Evolutionary conservation across 2,797 vertebrate genomes (phyloP).

Genomic region (Zalophus californianus): DNA sequence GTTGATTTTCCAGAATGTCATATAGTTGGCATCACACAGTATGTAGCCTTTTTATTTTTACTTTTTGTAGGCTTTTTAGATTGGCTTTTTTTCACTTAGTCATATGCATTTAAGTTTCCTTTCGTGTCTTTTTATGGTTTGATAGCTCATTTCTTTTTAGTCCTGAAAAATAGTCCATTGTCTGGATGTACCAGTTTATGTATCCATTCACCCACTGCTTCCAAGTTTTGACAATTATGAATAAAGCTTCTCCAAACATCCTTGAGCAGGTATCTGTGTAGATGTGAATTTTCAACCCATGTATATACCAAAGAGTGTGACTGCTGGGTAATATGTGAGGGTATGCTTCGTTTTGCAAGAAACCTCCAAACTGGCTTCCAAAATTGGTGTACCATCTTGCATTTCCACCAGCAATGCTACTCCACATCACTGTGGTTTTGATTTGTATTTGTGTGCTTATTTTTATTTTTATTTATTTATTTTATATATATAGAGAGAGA

Average conservation of each 20-base stretch:
- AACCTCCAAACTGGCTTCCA: neutral
- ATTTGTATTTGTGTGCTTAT: neutral
- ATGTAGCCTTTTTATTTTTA: neutral
- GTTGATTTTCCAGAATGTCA: neutral
- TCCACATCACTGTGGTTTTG: neutral
- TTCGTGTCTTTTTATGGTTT: neutral
- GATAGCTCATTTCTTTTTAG: neutral
- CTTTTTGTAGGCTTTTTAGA: neutral
- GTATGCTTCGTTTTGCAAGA: neutral
- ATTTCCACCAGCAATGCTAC: neutral
- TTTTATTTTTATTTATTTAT: neutral
- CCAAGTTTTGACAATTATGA: neutral
- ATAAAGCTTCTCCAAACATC: neutral
- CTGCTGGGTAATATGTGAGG: neutral
- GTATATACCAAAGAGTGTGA: neutral
- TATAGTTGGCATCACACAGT: neutral
- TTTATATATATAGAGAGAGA: neutral
- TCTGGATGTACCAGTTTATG: neutral
- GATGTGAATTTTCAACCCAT: neutral
- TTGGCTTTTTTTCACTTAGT: neutral
- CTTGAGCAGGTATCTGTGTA: neutral
- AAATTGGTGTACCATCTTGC: neutral
- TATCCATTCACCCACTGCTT: neutral
- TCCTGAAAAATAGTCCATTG: neutral
- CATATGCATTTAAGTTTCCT: neutral